These are phyloP conservation scores for Coptodon bakossiorum DNA, from an alignment of 2,113 vertebrate species.

Conservation along the genomic window DNA sequence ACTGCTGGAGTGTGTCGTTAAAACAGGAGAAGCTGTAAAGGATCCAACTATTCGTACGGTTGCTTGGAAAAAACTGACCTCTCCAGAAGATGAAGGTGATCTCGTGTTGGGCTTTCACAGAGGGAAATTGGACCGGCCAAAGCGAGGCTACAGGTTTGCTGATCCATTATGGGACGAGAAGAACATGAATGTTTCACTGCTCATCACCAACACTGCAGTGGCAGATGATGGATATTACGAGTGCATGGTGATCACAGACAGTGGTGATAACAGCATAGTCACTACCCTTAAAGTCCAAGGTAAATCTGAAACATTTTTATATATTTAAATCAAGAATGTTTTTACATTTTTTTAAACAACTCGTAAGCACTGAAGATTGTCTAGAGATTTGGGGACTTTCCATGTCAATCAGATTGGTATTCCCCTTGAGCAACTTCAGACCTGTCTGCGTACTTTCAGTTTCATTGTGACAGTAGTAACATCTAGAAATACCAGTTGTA, in stretches of 20 bases:
- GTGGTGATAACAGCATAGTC: accelerated
- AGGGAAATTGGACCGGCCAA: accelerated
- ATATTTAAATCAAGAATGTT: not conserved
- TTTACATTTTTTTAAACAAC: not conserved
- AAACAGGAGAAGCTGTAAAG: accelerated
- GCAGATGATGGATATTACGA: not conserved
- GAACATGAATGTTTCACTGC: slow-evolving; percentile 48
- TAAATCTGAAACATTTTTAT: slow-evolving; percentile 8
- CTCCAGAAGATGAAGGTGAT: not conserved
- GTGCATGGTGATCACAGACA: not conserved
- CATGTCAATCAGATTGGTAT: not conserved
- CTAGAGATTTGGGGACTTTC: not conserved
- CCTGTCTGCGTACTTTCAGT: not conserved
- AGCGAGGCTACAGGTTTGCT: not conserved
- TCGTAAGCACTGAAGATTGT: accelerated
- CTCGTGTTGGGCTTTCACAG: accelerated
- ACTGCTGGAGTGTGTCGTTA: slow-evolving; percentile 18
- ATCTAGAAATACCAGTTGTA: accelerated
- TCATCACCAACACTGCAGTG: slow-evolving; percentile 26
- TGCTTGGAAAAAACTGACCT: not conserved
- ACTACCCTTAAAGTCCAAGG: slow-evolving; percentile 38
- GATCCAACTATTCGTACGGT: not conserved
- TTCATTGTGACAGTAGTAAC: not conserved
- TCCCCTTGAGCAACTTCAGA: accelerated
- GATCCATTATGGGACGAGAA: not conserved